A percentile compares a stretch with the other conserved stretches of the same genome.
Conservation (phyloP, 2,113 vertebrate genomes). For the Gavialis gangeticus region DNA sequence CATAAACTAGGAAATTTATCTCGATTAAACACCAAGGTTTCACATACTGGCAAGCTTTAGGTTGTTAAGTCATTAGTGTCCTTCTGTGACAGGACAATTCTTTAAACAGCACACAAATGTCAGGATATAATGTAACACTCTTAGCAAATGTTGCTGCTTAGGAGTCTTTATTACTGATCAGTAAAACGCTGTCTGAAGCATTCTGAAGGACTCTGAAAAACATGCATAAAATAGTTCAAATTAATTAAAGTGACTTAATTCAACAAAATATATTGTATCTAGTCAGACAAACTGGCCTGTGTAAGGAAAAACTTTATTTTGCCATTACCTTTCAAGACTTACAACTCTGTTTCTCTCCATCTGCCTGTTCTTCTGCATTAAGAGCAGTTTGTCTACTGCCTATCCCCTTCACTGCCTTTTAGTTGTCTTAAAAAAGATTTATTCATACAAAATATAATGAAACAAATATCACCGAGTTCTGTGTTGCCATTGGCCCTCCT, state of each 20-base stretch:
- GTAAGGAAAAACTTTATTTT: not conserved
- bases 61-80: constrained; percentile 44
- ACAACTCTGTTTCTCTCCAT: not conserved
- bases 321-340: not conserved
- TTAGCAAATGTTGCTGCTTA: constrained; percentile 8
- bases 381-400: not conserved
- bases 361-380: not conserved
- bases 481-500: not conserved
- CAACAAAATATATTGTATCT: not conserved
- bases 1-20: constrained; percentile 64
- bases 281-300: not conserved
- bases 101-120: constrained; percentile 39
- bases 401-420: not conserved
- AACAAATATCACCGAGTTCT: not conserved
- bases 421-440: not conserved
- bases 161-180: not conserved
- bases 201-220: not conserved
- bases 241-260: constrained; percentile 43
- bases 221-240: not conserved
- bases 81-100: constrained; percentile 40
- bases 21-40: constrained; percentile 66
- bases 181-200: constrained; percentile 6
- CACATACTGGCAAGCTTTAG: constrained; percentile 34
- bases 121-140: constrained; percentile 20
- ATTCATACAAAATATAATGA: not conserved